Conservation (phyloP, 2,888 invertebrate species). For the Arctia plantaginis region DNA sequence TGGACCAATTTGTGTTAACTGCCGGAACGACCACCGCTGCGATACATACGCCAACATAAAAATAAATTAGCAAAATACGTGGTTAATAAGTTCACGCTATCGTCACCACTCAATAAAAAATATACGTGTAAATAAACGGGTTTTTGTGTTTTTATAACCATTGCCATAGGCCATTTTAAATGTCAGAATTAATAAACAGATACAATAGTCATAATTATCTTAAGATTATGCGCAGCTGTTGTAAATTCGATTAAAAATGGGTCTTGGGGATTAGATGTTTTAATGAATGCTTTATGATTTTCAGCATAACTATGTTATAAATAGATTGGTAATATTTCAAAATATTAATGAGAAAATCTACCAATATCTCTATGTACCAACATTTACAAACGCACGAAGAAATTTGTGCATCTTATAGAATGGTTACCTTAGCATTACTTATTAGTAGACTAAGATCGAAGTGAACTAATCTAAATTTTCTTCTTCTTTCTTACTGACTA, state of each 20-base stretch:
- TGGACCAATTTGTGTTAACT: slow-evolving; percentile 73
- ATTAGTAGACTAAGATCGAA: no score
- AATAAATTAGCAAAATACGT: slow-evolving; percentile 50
- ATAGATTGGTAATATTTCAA: not conserved
- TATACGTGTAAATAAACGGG: slow-evolving; percentile 33
- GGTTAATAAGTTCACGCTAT: slow-evolving; percentile 23
- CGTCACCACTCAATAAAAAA: slow-evolving; percentile 36
- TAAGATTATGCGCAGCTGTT: not conserved
- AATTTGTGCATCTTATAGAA: not conserved
- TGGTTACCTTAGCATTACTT: no score
- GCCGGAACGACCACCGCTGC: slow-evolving; percentile 62
- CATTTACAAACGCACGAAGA: not conserved
- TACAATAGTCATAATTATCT: not conserved
- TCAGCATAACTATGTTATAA: not conserved
- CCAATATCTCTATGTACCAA: not conserved
- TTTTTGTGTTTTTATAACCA: not conserved
- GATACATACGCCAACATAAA: slow-evolving; percentile 50
- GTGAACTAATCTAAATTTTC: not conserved
- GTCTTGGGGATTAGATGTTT: not conserved
- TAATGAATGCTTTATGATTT: not conserved
- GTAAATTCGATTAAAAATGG: not conserved
- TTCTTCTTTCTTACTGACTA: not conserved
- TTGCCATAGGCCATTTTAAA: not conserved
- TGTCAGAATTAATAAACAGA: not conserved
- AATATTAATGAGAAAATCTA: not conserved